A percentile compares a stretch with the other conserved stretches of the same genome.
These are phyloP conservation scores for Dasyurus viverrinus DNA, from an alignment of 2,113 vertebrate genomes.

Conservation along the genomic window DNA sequence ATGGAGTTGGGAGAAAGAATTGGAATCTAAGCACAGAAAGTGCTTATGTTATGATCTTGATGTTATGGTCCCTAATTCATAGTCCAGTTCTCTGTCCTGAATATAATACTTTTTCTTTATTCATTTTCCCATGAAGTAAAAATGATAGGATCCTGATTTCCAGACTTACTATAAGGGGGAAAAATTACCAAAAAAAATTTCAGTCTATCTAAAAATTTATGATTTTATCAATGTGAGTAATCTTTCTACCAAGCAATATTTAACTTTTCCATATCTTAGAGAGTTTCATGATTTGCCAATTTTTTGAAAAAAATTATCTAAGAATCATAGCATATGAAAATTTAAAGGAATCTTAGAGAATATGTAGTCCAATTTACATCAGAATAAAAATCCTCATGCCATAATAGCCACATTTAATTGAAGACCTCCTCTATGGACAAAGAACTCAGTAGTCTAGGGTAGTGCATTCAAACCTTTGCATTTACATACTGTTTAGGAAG, in stretches of 20 bases:
- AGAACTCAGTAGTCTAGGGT: background rate
- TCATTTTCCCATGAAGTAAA: background rate
- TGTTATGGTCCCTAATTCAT: background rate
- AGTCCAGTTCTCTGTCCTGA: too few relatives aligned
- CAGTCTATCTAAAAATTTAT: background rate
- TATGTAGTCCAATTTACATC: background rate
- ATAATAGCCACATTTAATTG: background rate
- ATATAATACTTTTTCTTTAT: background rate
- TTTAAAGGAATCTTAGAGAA: background rate
- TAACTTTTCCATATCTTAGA: background rate
- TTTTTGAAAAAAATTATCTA: too few relatives aligned
- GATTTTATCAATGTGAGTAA: background rate
- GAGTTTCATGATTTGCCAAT: background rate
- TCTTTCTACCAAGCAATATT: background rate
- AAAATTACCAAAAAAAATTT: background rate
- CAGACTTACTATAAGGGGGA: background rate
- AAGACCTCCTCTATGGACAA: background rate
- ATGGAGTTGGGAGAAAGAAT: constrained; percentile 53
- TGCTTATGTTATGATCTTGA: background rate
- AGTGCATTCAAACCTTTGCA: background rate
- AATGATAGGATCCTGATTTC: background rate
- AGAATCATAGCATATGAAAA: background rate
- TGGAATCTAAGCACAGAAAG: background rate
- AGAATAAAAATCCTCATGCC: background rate
- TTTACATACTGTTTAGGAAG: background rate